phyloP scores from a whole-genome alignment of 2,888 invertebrate genomes.

The Leistus spinibarbis region DNA sequence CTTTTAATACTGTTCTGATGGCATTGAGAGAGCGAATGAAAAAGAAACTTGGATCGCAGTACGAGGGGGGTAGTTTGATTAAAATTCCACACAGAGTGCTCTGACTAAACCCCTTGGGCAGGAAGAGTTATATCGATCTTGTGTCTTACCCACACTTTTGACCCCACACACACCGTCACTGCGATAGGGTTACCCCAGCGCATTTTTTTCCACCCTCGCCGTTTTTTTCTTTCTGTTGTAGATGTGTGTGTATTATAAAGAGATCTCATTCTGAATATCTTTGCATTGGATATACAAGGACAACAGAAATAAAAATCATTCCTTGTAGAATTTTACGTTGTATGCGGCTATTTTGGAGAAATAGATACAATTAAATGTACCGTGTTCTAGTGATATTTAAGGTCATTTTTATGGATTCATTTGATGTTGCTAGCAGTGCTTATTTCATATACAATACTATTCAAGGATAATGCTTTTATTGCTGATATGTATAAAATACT shows the following conservation, averaged over 20 bases:
- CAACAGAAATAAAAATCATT: background rate
- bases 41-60: background rate
- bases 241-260: constrained; percentile 22
- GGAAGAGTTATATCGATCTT: constrained; percentile 61
- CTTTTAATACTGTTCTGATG: background rate
- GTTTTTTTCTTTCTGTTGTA: constrained; percentile 11
- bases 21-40: background rate
- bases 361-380: no score
- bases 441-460: no score
- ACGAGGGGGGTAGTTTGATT: constrained; percentile 52
- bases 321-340: no score
- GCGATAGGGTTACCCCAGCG: constrained; percentile 53
- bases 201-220: constrained; percentile 46
- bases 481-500: no score
- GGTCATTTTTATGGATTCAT: no score
- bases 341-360: no score
- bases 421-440: no score
- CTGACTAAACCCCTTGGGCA: background rate
- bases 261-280: constrained; percentile 35
- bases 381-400: no score
- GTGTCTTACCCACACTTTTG: constrained; percentile 55
- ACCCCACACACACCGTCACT: constrained; percentile 40
- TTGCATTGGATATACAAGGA: background rate
- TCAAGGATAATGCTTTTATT: no score
- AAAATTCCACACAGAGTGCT: constrained; percentile 52